Conservation (phyloP, 2,797 vertebrate species). For the Rhadinocentrus ornatus region DNA sequence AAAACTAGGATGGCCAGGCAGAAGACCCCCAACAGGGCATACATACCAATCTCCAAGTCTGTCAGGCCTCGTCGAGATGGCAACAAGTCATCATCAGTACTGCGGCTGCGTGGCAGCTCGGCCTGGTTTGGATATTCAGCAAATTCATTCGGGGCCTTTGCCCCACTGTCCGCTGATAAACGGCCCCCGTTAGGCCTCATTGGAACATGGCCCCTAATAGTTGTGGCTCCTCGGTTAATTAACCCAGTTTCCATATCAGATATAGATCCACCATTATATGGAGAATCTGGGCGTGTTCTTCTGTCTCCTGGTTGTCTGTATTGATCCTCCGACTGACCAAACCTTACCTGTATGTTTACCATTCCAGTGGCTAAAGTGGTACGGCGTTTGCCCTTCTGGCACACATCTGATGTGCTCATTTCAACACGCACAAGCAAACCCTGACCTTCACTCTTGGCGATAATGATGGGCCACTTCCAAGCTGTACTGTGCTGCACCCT, state of each 20-base stretch:
- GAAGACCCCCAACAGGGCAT: slow-evolving; percentile 95
- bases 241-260: slow-evolving; percentile 84
- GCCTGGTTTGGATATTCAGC: slow-evolving; percentile 89
- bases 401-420: slow-evolving; percentile 86
- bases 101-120: slow-evolving; percentile 83
- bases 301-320: slow-evolving; percentile 86
- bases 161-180: slow-evolving; percentile 77
- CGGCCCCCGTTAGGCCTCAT: slow-evolving; percentile 81
- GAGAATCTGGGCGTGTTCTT: slow-evolving; percentile 82
- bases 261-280: slow-evolving; percentile 80
- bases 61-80: slow-evolving; percentile 87
- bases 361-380: slow-evolving; percentile 86
- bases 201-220: slow-evolving; percentile 80
- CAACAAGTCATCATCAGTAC: slow-evolving; percentile 82
- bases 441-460: slow-evolving; percentile 91
- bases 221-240: slow-evolving; percentile 81
- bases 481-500: slow-evolving; percentile 69
- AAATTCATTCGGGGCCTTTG: slow-evolving; percentile 87
- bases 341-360: slow-evolving; percentile 85
- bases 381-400: slow-evolving; percentile 89
- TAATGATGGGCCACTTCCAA: slow-evolving; percentile 85
- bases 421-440: slow-evolving; percentile 90
- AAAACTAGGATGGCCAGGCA: slow-evolving; percentile 96
- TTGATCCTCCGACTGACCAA: slow-evolving; percentile 83
- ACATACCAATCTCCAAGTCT: slow-evolving; percentile 96